These are phyloP conservation scores for Halictus ligatus DNA, from an alignment of 2,888 invertebrate genomes.

Conservation along the genomic window DNA sequence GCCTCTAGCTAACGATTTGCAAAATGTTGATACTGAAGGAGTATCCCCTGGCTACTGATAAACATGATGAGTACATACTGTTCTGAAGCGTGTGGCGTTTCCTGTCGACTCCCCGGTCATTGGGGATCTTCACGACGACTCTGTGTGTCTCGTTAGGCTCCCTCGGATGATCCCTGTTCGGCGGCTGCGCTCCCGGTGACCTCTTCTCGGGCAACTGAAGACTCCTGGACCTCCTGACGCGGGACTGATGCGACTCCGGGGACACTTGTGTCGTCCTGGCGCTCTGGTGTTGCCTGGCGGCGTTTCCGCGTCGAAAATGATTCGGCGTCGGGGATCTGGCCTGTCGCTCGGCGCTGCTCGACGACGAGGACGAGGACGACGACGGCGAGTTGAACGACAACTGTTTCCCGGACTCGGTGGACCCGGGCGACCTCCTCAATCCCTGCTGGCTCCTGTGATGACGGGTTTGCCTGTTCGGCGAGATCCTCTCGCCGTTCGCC, in stretches of 20 bases:
- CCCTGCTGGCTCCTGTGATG: conserved; percentile 75
- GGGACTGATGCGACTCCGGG: conserved; percentile 79
- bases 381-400: conserved; percentile 77
- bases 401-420: conserved; percentile 79
- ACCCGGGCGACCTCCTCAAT: conserved; percentile 80
- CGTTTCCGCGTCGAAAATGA: conserved; percentile 74
- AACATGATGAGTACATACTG: conserved; percentile 72
- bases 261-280: conserved; percentile 75
- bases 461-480: conserved; percentile 73
- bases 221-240: conserved; percentile 86
- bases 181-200: conserved; percentile 83
- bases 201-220: conserved; percentile 88
- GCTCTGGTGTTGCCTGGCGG: conserved; percentile 75
- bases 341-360: conserved; percentile 76
- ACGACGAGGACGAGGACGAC: conserved; percentile 78
- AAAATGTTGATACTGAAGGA: neutral
- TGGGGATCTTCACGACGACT: conserved; percentile 82
- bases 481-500: conserved; percentile 76
- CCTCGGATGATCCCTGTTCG: conserved; percentile 81
- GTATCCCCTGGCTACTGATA: neutral
- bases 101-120: conserved; percentile 75
- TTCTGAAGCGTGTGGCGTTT: conserved; percentile 78
- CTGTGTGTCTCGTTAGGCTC: conserved; percentile 82
- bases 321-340: conserved; percentile 80
- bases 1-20: too few species aligned